A percentile compares a stretch with the other conserved stretches of the same genome.
phyloP scores from a whole-genome alignment of 2,113 vertebrate genomes.

The Paraplagusia blochii region DNA sequence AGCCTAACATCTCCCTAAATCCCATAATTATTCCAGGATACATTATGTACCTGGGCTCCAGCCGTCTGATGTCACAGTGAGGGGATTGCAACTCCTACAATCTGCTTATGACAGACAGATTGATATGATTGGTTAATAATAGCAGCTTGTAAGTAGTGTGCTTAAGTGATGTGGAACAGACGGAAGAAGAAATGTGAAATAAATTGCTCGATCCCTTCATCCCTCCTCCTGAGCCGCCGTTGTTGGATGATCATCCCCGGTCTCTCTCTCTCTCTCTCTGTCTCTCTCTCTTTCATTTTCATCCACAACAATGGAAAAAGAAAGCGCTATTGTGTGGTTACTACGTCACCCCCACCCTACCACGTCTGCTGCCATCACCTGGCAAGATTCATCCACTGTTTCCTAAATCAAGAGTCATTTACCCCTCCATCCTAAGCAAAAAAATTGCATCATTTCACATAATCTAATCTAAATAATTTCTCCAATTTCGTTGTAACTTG shows the following conservation, averaged over 20 bases:
- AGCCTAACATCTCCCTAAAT: conserved; percentile 74
- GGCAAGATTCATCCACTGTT: conserved; percentile 41
- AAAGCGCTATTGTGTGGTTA: background rate
- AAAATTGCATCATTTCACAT: conserved; percentile 25
- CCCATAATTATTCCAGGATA: conserved; percentile 75
- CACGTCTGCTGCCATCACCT: conserved; percentile 8
- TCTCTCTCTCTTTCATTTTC: conserved; percentile 20
- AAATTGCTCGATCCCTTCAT: conserved; percentile 45
- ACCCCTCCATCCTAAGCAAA: conserved; percentile 39
- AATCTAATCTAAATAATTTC: conserved; percentile 67
- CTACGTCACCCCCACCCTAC: background rate
- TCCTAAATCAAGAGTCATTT: conserved; percentile 58
- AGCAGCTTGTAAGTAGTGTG: conserved; percentile 64
- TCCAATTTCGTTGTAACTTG: too few relatives aligned
- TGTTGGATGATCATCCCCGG: conserved; percentile 28
- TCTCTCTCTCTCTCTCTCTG: too few relatives aligned
- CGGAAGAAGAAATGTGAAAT: conserved; percentile 44
- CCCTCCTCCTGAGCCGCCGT: conserved; percentile 10
- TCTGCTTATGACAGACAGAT: conserved; percentile 76
- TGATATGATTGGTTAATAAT: conserved; percentile 70
- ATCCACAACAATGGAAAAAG: conserved; percentile 31
- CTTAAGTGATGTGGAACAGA: conserved; percentile 62
- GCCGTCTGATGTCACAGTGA: conserved; percentile 68
- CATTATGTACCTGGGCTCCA: conserved; percentile 73
- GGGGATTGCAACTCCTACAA: conserved; percentile 72